Conservation (phyloP, 2,888 invertebrate genomes). For the Sminthurinus aureus region DNA sequence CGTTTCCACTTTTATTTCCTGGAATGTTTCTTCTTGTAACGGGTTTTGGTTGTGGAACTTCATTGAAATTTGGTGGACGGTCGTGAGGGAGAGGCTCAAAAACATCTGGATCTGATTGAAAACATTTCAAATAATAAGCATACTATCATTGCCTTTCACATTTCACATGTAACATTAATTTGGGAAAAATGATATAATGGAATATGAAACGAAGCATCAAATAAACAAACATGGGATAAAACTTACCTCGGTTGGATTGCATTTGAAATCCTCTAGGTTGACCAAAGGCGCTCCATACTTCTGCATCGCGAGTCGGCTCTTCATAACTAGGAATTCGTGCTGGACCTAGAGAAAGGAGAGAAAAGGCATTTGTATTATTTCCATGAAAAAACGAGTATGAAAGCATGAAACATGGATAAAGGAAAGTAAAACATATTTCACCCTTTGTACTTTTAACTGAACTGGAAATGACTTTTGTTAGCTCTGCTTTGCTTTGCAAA, state of each 20-base stretch:
- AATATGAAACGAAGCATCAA: too few species aligned
- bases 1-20: neutral
- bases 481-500: too few species aligned
- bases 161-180: too few species aligned
- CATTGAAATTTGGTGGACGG: slow-evolving; percentile 71
- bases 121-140: too few species aligned
- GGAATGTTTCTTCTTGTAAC: slow-evolving; percentile 28
- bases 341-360: slow-evolving; percentile 46
- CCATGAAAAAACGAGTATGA: neutral
- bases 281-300: slow-evolving; percentile 70
- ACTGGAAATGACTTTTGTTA: neutral
- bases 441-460: neutral
- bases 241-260: too few species aligned
- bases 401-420: neutral
- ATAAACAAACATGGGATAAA: slow-evolving; percentile 66
- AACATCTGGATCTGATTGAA: slow-evolving; percentile 67
- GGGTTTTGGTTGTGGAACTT: slow-evolving; percentile 64
- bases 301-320: slow-evolving; percentile 77
- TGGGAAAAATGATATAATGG: too few species aligned
- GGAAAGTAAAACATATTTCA: neutral
- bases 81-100: slow-evolving; percentile 66
- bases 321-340: slow-evolving; percentile 65
- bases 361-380: neutral
- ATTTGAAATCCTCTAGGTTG: too few species aligned
- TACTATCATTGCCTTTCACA: too few species aligned